Evolutionary conservation across 2,888 invertebrate species (phyloP), one percentile per base, ranked within the genome.

Genomic region (Cremastinae sp.): DNA sequence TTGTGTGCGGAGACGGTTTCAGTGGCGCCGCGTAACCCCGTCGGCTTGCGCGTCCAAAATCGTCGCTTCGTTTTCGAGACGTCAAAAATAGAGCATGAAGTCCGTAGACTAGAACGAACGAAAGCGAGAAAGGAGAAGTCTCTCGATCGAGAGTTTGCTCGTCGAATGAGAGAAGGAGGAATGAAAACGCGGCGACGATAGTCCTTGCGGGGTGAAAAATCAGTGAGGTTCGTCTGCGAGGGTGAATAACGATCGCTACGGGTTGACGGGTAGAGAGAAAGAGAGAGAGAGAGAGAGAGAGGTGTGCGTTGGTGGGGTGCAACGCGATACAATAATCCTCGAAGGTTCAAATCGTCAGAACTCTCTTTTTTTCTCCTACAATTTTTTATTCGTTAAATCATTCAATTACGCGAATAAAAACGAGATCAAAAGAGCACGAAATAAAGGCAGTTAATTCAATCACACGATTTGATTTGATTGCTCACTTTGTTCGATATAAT

Each of bases 11-110:
- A 82, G 79, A n/a, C 66, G 79, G 72, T 56, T 79, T 81, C 80
- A 81, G 82, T 81, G 80, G 81, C 81, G 78, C 81, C 81, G 81
- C 80, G 80, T 77, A 78, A 78, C 68, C 49, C 69, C 80, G 79
- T 78, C 81, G 80, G 79, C 81, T 76, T 77, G 58, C 70, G 75
- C 72, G 70, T 74, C 64, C 47, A 53, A 34, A 36, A 18, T 59
- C 49, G 59, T 59, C n/a, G n/a, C n/a, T n/a, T n/a, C n/a, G 51
- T 47, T 68, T 43, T 5, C 14, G 53, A 68, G 45, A 22, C 38
- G 18, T 56, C 41, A 14, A 12, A 36, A 54, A 7, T 2, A 7
- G 12, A 16, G 28, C 0, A 0, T 4, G 9, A n/a, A 53, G 28
- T 18, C n/a, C 45, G n/a, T 16, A 47, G 18, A 12, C n/a, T 14